A percentile compares a stretch with the other conserved stretches of the same genome.
Evolutionary conservation across 2,888 invertebrate species (phyloP).

Genomic region (Temnothorax unifasciatus): DNA sequence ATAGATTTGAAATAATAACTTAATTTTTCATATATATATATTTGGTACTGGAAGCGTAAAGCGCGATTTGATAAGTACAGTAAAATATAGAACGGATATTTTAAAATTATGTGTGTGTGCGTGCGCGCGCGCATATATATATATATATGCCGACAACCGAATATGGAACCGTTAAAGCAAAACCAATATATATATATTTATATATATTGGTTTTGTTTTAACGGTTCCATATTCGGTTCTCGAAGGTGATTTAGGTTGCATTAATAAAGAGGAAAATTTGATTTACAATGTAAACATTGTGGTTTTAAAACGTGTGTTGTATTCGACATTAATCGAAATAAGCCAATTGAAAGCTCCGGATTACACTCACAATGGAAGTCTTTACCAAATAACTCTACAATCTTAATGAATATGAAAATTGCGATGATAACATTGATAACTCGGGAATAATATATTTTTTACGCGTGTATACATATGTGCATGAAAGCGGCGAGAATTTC

Average conservation of each 20-base stretch:
- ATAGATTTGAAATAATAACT: background rate
- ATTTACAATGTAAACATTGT: background rate
- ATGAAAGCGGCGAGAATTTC: slow-evolving; percentile 54
- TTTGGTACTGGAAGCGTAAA: background rate
- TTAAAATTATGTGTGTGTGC: background rate
- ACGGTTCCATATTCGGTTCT: background rate
- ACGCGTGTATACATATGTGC: background rate
- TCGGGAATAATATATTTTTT: background rate
- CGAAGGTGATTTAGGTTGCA: background rate
- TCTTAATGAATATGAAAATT: slow-evolving; percentile 35
- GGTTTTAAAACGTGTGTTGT: background rate
- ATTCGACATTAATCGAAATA: slow-evolving; percentile 20
- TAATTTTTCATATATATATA: background rate
- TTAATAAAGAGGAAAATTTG: slow-evolving; percentile 14
- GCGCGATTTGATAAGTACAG: background rate
- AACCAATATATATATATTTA: background rate
- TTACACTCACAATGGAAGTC: slow-evolving; percentile 2
- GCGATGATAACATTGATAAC: background rate
- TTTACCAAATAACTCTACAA: background rate
- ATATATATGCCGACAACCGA: no score
- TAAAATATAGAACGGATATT: background rate
- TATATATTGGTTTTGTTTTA: background rate
- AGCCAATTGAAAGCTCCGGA: background rate
- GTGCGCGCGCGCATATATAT: background rate
- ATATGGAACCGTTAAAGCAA: no score